These are phyloP conservation scores for Trichomalopsis sarcophagae DNA, from an alignment of 1,140 invertebrate species.

Conservation along the genomic window DNA sequence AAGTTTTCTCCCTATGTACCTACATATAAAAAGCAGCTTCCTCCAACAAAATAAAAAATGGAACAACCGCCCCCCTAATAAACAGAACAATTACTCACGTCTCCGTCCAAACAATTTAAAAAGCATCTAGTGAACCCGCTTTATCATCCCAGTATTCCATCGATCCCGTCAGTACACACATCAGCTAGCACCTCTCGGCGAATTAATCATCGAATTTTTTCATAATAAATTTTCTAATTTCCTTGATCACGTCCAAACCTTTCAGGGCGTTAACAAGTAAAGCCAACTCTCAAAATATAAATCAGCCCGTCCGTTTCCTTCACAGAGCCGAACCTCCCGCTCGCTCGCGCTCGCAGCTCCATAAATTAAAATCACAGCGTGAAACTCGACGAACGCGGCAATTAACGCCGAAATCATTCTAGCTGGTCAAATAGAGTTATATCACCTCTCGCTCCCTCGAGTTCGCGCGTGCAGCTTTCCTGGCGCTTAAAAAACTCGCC, in stretches of 20 bases:
- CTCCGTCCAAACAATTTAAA: no score
- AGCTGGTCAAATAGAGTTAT: slow-evolving; percentile 25
- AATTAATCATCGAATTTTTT: no score
- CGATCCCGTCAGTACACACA: no score
- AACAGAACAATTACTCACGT: no score
- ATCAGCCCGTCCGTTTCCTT: not conserved
- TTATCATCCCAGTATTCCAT: no score
- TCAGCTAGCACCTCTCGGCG: no score
- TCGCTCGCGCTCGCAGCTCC: not conserved
- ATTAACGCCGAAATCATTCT: slow-evolving; percentile 32
- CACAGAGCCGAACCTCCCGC: not conserved
- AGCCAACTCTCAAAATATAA: not conserved
- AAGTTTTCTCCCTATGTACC: no score
- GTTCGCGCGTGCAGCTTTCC: not conserved
- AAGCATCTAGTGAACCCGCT: no score
- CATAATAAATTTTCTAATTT: not conserved
- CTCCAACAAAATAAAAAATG: no score
- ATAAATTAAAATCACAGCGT: slow-evolving; percentile 25
- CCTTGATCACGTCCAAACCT: not conserved
- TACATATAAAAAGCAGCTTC: no score
- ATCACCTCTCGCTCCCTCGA: not conserved
- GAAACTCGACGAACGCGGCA: not conserved
- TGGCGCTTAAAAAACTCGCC: slow-evolving; percentile 5
- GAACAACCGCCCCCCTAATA: no score
- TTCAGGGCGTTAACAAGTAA: not conserved